Evolutionary conservation across 2,113 vertebrate genomes (phyloP).

Genomic region (Platichthys stellatus): DNA sequence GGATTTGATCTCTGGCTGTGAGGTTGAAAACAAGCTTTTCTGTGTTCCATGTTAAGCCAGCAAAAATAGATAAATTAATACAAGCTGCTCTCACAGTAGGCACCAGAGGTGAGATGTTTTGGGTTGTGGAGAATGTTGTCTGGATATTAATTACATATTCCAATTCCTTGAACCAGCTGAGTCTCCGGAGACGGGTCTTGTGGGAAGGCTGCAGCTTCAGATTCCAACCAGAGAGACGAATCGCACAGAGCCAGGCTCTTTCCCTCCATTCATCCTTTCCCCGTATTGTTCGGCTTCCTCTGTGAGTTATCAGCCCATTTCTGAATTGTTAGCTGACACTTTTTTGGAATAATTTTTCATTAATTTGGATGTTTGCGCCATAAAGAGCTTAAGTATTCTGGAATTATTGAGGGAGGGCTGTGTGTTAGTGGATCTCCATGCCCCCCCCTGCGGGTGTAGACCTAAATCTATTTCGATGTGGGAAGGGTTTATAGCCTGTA

Average conservation of each 20-base stretch:
- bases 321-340: conserved; percentile 9
- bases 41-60: conserved; percentile 11
- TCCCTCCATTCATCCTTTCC: conserved; percentile 12
- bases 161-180: conserved; percentile 34
- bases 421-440: conserved; percentile 74
- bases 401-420: conserved; percentile 61
- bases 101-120: conserved; percentile 12
- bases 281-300: conserved; percentile 30
- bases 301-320: conserved; percentile 26
- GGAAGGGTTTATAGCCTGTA: conserved; percentile 76
- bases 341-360: conserved; percentile 43
- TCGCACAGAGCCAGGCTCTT: conserved; percentile 14
- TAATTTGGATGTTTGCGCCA: conserved; percentile 60
- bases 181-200: conserved; percentile 21
- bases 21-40: conserved; percentile 21
- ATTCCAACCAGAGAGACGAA: conserved; percentile 38
- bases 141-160: conserved; percentile 54
- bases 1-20: neutral
- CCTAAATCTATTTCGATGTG: conserved; percentile 79
- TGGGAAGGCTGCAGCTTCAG: conserved; percentile 16
- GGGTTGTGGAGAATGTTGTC: conserved; percentile 4
- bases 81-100: conserved; percentile 3
- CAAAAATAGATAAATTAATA: neutral
- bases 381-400: conserved; percentile 71
- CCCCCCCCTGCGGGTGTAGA: conserved; percentile 58